Evolutionary conservation across 2,888 invertebrate species (phyloP), one percentile per base, ranked within the genome.

Genomic region (Lobophora halterata): DNA sequence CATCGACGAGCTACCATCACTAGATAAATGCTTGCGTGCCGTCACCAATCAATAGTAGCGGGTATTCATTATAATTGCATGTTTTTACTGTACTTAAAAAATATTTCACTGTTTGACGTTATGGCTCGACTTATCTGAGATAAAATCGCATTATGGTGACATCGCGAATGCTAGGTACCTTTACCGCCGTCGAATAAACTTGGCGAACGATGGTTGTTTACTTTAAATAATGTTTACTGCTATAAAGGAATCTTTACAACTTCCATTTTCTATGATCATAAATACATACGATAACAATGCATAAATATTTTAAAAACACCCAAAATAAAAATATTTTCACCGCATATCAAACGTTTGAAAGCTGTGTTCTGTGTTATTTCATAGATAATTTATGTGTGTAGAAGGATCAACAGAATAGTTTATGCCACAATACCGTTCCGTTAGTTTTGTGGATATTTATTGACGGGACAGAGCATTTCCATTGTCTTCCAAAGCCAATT

Each of bases 31-130:
- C 43, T 79, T 58, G 79, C 79, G 79, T 79, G 79, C 62, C 45
- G 53, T 66, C 52, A 43, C 51, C 55, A 77, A 77, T 79, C 79
- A 74, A 79, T 80, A 75, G 59, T 66, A 65, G 69, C 69, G 61
- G 63, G 70, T 72, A 71, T 77, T 71, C 72, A 71, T 76, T 70
- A 76, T 71, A 79, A 77, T 78, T 76, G 78, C 75, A 78, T 74
- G 78, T 68, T 69, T 61, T 61, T 63, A 63, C 61, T 68, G 61
- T 69, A 64, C 68, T 75, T 65, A 71, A 74, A 73, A 71, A 71
- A 65, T 58, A 71, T 73, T 70, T 57, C 59, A 57, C 47, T 55
- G 55, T 61, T 55, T 49, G 52, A 58, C 58, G 58, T 68, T 53
- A 58, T 31, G 35, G 34, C 24, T 37, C 21, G 36, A 29, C 31